Evolutionary conservation across 2,888 invertebrate genomes (phyloP).

Genomic region (Patella depressa): DNA sequence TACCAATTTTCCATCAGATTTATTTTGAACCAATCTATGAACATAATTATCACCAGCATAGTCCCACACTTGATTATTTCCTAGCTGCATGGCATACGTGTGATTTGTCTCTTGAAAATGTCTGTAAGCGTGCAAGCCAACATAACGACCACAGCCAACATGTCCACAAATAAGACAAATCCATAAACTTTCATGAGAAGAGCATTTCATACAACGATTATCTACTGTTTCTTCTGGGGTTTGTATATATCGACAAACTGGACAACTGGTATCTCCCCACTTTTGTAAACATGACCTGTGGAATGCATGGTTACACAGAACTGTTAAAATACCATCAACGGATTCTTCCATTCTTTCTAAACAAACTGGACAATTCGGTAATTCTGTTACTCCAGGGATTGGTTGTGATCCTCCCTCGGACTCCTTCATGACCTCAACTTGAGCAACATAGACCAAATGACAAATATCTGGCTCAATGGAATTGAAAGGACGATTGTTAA

Average conservation of each 20-base stretch:
- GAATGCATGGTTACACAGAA: constrained; percentile 98
- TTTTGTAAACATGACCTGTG: constrained; percentile 95
- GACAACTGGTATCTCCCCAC: constrained; percentile 98
- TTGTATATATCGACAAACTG: constrained; percentile 93
- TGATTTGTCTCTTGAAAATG: constrained; percentile 97
- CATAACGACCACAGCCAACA: constrained; percentile 95
- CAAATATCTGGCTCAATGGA: constrained; percentile 93
- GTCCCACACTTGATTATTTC: constrained; percentile 98
- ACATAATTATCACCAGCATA: constrained; percentile 98
- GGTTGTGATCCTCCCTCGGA: constrained; percentile 76
- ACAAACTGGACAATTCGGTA: constrained; percentile 97
- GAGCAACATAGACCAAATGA: constrained; percentile 94
- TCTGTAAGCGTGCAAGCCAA: constrained; percentile 92
- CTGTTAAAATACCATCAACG: constrained; percentile 95
- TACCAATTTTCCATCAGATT: constrained; percentile 95
- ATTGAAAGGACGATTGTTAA: constrained; percentile 93
- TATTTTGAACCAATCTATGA: constrained; percentile 95
- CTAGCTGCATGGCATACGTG: constrained; percentile 96
- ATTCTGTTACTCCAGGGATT: constrained; percentile 87
- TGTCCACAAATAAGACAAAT: constrained; percentile 99
- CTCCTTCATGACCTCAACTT: constrained; percentile 84
- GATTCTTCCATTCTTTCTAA: constrained; percentile 96
- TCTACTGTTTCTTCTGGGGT: constrained; percentile 84
- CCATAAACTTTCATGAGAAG: constrained; percentile 83
- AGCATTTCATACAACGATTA: constrained; percentile 81